A percentile compares a stretch with the other conserved stretches of the same genome.
Conservation (phyloP, 2,113 vertebrate species). For the Calonectris borealis region DNA sequence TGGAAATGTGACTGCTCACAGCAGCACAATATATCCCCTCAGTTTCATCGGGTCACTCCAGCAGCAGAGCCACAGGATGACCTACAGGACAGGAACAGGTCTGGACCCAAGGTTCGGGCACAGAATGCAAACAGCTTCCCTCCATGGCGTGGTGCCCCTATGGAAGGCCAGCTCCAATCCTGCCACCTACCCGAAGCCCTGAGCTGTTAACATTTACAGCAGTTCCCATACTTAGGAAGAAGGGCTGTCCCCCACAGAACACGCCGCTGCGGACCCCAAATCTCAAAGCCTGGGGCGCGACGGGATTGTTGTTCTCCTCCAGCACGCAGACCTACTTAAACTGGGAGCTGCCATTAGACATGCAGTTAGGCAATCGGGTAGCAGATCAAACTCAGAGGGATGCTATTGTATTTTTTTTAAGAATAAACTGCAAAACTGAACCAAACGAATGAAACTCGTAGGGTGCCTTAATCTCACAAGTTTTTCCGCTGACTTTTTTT, state of each 20-base stretch:
- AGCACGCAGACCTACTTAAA: rapidly evolving
- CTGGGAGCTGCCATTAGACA: rapidly evolving
- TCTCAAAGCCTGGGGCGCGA: rapidly evolving
- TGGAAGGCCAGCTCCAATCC: not conserved
- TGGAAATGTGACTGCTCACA: rapidly evolving
- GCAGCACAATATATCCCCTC: not conserved
- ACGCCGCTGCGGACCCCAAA: rapidly evolving
- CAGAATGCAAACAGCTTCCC: not conserved
- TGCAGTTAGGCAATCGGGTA: rapidly evolving
- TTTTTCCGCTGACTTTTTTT: not conserved
- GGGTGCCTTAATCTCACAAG: not conserved
- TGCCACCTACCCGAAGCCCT: rapidly evolving
- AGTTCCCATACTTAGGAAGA: not conserved
- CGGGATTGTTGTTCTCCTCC: no score
- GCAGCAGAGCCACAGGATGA: no score
- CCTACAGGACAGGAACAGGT: rapidly evolving
- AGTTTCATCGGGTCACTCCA: rapidly evolving
- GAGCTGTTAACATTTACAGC: no score
- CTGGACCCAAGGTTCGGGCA: rapidly evolving
- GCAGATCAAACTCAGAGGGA: not conserved
- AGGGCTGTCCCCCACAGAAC: rapidly evolving
- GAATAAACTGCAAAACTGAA: not conserved
- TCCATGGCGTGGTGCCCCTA: not conserved
- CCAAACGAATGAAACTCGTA: rapidly evolving
- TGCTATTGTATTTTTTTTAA: rapidly evolving